These are phyloP conservation scores for Chromobotia macracanthus DNA, from an alignment of 2,797 vertebrate genomes.

Conservation along the genomic window DNA sequence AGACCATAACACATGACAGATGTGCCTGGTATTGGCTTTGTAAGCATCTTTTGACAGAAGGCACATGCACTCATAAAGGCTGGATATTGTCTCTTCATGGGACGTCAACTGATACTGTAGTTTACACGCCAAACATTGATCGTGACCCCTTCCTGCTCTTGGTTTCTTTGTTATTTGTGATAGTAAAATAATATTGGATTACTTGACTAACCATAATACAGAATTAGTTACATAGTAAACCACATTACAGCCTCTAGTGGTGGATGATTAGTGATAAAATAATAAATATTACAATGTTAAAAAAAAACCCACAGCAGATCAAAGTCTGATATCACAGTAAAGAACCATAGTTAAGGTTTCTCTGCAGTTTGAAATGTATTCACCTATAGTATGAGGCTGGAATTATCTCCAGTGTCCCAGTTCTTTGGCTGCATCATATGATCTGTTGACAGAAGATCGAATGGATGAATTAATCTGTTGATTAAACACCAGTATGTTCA, in stretches of 20 bases:
- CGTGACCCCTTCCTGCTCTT: constrained; percentile 45
- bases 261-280: constrained; percentile 45
- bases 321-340: constrained; percentile 5
- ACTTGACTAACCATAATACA: constrained; percentile 45
- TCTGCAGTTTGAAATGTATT: constrained; percentile 1
- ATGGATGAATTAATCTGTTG: constrained; percentile 78
- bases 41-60: constrained; percentile 43
- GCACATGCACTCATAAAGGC: constrained; percentile 43
- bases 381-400: constrained; percentile 55
- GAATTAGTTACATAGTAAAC: constrained; percentile 60
- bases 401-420: constrained; percentile 71
- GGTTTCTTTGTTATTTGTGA: constrained; percentile 55
- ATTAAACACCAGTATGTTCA: constrained; percentile 78
- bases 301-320: constrained; percentile 44
- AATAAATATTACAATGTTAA: constrained; percentile 39
- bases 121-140: constrained; percentile 53
- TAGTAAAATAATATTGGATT: constrained; percentile 57
- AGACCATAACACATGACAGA: constrained; percentile 3
- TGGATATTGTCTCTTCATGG: constrained; percentile 48
- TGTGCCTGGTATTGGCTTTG: constrained; percentile 36
- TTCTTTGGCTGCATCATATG: constrained; percentile 72
- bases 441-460: constrained; percentile 76
- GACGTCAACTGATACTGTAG: constrained; percentile 46
- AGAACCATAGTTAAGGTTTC: background rate
- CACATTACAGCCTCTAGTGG: constrained; percentile 36